Percentiles rank a stretch among this genome's conserved stretches.
These are phyloP conservation scores for Coreoperca whiteheadi DNA, from an alignment of 2,113 vertebrate species.

Conservation along the genomic window DNA sequence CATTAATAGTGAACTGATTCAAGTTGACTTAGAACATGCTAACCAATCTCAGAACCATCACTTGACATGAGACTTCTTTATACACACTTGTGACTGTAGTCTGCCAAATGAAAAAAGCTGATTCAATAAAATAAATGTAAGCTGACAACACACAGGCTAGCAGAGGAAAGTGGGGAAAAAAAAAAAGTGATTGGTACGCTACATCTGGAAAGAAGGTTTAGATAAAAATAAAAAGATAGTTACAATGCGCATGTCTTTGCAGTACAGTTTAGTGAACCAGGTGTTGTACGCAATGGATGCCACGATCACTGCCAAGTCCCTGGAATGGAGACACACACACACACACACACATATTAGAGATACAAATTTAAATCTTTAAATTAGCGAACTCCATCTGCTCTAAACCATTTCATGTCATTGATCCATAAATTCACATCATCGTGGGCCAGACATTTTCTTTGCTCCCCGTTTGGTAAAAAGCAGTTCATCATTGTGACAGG, in stretches of 20 bases:
- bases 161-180: neutral
- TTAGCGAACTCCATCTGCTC: constrained; percentile 70
- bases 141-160: neutral
- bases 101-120: constrained; percentile 7
- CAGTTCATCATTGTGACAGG: constrained; percentile 74
- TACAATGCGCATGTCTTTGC: constrained; percentile 93
- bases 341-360: constrained; percentile 34
- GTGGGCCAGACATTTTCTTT: constrained; percentile 59
- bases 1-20: neutral
- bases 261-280: constrained; percentile 94
- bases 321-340: constrained; percentile 73
- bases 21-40: neutral
- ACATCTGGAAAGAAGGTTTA: constrained; percentile 34
- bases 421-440: constrained; percentile 73
- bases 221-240: constrained; percentile 52
- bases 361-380: constrained; percentile 55
- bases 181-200: neutral
- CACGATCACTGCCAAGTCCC: constrained; percentile 93
- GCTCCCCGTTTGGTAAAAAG: constrained; percentile 48
- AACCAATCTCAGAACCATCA: neutral
- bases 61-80: neutral
- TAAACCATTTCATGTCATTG: constrained; percentile 60
- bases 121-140: constrained; percentile 13
- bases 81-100: constrained; percentile 1
- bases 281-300: constrained; percentile 94